Conservation (phyloP, 2,888 invertebrate genomes). For the Oxyteleia sp. region DNA sequence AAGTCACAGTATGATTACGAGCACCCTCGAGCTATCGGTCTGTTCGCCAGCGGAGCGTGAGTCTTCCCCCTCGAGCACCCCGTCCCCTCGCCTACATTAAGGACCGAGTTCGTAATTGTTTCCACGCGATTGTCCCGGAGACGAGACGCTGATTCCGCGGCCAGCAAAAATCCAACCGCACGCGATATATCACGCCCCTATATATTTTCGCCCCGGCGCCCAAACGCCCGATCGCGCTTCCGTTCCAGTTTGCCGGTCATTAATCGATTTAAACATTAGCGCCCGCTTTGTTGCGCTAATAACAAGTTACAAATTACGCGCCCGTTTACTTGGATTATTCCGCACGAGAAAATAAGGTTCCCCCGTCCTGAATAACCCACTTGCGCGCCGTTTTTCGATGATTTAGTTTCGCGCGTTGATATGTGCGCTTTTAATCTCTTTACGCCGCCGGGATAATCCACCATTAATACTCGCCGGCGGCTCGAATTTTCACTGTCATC, state of each 20-base stretch:
- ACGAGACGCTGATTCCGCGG: slow-evolving; percentile 68
- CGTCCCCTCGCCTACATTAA: slow-evolving; percentile 63
- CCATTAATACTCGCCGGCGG: slow-evolving; percentile 8
- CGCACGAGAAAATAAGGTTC: slow-evolving; percentile 22
- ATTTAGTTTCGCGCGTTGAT: slow-evolving; percentile 3
- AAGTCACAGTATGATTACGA: slow-evolving; percentile 56
- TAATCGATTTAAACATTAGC: slow-evolving; percentile 84
- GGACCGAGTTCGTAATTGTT: slow-evolving; percentile 77
- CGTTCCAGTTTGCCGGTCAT: slow-evolving; percentile 50
- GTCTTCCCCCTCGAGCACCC: slow-evolving; percentile 19
- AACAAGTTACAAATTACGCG: slow-evolving; percentile 34
- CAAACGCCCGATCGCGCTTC: slow-evolving; percentile 43
- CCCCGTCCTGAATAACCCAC: slow-evolving; percentile 13
- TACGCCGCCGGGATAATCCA: slow-evolving; percentile 10
- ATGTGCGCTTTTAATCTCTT: slow-evolving; percentile 27
- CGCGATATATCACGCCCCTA: slow-evolving; percentile 66
- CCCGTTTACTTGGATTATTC: slow-evolving; percentile 32
- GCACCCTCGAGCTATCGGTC: slow-evolving; percentile 61
- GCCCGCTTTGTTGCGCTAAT: slow-evolving; percentile 64
- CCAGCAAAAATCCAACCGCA: slow-evolving; percentile 74
- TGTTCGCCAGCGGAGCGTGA: slow-evolving; percentile 58
- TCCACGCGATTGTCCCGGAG: slow-evolving; percentile 78
- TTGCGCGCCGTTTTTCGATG: slow-evolving; percentile 13
- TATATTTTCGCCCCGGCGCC: slow-evolving; percentile 38
- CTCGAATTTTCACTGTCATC: slow-evolving; percentile 9